phyloP scores from a whole-genome alignment of 2,888 invertebrate genomes.

The Gnatocerus cornutus region DNA sequence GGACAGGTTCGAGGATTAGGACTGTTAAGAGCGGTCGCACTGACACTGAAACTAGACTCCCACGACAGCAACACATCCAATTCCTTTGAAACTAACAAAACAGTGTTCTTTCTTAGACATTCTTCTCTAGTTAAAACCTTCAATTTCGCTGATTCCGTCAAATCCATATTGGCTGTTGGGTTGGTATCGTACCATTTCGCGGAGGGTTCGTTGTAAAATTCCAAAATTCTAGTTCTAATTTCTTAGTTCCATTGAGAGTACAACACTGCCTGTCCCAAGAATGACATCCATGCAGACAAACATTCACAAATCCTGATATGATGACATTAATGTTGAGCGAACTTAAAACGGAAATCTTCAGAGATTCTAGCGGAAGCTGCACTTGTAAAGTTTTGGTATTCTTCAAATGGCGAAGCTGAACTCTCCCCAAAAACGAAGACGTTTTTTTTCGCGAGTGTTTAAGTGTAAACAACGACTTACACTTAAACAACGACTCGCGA shows the following conservation, averaged over 20 bases:
- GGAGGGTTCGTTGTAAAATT: constrained; percentile 10
- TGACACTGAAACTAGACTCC: neutral
- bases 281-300: neutral
- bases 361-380: neutral
- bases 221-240: too few species aligned
- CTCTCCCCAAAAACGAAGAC: too few species aligned
- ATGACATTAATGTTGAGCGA: neutral
- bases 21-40: too few species aligned
- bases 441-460: too few species aligned
- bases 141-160: neutral
- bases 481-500: constrained; percentile 6
- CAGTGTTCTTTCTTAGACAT: constrained; percentile 5
- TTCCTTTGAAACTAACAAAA: neutral
- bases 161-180: neutral
- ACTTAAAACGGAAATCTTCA: neutral
- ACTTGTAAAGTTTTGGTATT: constrained; percentile 6
- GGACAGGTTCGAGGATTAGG: too few species aligned
- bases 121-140: constrained; percentile 9
- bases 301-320: constrained; percentile 10
- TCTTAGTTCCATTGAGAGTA: neutral
- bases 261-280: constrained; percentile 16
- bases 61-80: neutral
- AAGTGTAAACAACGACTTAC: constrained; percentile 4
- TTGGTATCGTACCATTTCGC: neutral
- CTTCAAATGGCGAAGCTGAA: neutral